These are phyloP conservation scores for Scolopax bukidnonensis DNA, from an alignment of 2,797 vertebrate genomes.

Conservation along the genomic window DNA sequence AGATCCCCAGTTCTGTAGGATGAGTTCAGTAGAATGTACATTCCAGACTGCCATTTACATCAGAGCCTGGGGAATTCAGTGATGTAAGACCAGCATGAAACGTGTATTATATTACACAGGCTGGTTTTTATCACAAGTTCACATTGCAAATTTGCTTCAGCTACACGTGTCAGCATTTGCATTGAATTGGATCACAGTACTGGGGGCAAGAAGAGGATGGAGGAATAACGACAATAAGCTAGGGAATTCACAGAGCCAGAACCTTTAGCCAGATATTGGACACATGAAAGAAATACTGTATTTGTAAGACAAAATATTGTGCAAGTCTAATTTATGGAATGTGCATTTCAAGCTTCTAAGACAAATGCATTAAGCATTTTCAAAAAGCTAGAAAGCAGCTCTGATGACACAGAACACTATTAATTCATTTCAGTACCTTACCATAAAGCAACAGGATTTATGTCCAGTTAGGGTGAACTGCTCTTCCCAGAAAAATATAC, in stretches of 20 bases:
- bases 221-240: not conserved
- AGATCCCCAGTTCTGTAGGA: not conserved
- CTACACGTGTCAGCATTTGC: not conserved
- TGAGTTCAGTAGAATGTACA: not conserved
- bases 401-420: not conserved
- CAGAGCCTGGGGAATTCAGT: slow-evolving; percentile 26
- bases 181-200: not conserved
- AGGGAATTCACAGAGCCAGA: not conserved
- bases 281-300: not conserved
- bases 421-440: not conserved
- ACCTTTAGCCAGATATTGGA: not conserved
- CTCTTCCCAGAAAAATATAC: not conserved
- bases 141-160: not conserved
- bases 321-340: not conserved
- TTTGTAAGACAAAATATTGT: not conserved
- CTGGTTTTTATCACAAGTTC: slow-evolving; percentile 41
- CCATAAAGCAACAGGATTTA: not conserved
- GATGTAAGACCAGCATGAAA: slow-evolving; percentile 16
- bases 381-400: not conserved
- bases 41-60: slow-evolving; percentile 21
- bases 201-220: not conserved
- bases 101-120: not conserved
- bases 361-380: not conserved
- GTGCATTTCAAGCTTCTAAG: not conserved
- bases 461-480: not conserved